Conservation (phyloP, 2,113 vertebrate species). For the Dicerorhinus sumatrensis region DNA sequence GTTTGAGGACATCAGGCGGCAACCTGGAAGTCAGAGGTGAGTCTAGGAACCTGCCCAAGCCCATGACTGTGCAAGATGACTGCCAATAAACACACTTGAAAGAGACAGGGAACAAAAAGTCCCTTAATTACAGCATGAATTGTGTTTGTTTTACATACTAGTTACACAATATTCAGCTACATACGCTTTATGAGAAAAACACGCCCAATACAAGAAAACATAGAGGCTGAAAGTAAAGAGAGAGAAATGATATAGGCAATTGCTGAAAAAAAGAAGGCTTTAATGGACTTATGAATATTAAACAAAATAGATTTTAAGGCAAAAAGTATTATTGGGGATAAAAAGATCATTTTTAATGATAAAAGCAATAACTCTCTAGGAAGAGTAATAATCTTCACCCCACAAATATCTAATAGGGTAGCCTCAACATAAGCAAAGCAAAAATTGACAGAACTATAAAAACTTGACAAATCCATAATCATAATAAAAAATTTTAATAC, state of each 20-base stretch:
- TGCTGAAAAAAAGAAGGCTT: neutral
- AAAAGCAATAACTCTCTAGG: neutral
- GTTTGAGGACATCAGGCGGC: neutral
- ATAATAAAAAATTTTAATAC: neutral
- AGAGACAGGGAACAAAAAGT: neutral
- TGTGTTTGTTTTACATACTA: neutral
- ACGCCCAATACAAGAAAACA: neutral
- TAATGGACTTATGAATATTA: neutral
- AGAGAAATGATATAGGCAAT: accelerated
- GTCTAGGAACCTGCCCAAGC: neutral
- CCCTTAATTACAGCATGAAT: neutral
- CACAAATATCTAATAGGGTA: neutral
- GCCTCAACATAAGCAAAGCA: neutral
- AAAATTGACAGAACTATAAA: neutral
- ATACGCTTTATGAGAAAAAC: neutral
- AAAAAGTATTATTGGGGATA: too few relatives aligned
- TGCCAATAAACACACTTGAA: accelerated
- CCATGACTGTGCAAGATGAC: neutral
- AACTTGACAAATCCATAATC: accelerated
- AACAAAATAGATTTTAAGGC: neutral
- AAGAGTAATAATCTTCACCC: neutral
- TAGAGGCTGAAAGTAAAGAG: neutral
- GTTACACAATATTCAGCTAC: neutral
- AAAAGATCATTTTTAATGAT: neutral
- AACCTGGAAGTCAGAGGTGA: neutral